These are phyloP conservation scores for Neodiprion pinetum DNA, from an alignment of 1,140 invertebrate genomes.

Conservation along the genomic window DNA sequence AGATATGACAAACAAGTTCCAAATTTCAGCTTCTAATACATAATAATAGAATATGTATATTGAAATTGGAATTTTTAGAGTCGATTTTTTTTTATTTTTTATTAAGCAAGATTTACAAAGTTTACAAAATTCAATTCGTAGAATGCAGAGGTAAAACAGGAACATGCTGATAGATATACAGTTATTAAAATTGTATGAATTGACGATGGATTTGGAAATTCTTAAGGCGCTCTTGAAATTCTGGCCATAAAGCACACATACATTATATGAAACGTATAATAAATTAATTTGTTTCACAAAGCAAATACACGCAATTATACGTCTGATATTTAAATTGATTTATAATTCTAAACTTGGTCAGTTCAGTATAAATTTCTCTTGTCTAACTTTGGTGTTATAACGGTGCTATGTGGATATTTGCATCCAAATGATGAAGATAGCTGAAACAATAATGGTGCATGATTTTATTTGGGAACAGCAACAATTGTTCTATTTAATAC, in stretches of 20 bases:
- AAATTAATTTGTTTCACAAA: neutral
- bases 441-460: constrained; percentile 33
- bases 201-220: neutral
- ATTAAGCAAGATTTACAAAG: neutral
- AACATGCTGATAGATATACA: neutral
- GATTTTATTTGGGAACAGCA: constrained; percentile 19
- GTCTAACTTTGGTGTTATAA: constrained; percentile 37
- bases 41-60: no score
- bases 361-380: neutral
- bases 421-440: constrained; percentile 48
- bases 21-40: no score
- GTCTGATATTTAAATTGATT: neutral
- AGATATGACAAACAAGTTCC: no score
- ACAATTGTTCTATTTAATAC: neutral
- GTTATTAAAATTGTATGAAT: neutral
- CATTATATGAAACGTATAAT: neutral
- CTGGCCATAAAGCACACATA: neutral
- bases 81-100: neutral
- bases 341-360: neutral
- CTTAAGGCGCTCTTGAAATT: constrained; percentile 1
- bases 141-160: constrained; percentile 2
- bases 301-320: neutral
- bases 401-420: constrained; percentile 50
- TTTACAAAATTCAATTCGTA: neutral
- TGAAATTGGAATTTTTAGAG: neutral